Base-by-base conservation (phyloP, 2,797 vertebrate genomes). In the Scleropages formosus region DNA sequence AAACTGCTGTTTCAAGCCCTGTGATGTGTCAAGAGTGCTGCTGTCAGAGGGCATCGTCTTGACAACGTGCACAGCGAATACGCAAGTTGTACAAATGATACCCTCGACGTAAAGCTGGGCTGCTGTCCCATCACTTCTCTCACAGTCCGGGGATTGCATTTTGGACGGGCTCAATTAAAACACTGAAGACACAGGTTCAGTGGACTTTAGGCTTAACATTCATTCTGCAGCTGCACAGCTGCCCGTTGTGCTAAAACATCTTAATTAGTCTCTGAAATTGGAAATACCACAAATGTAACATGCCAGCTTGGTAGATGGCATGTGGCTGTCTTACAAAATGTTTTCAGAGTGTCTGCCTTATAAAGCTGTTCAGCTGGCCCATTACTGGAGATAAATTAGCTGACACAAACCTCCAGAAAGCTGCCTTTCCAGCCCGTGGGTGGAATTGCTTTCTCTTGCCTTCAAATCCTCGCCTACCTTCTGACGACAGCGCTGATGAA, bases 81-180 rank as follows among this genome's bases (percentile, higher is more conserved):
- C 31, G 27, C 10, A 13, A 59, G 27, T 11, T 31, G 20, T 60
- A 22, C 53, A 59, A 8, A 72, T 64, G 12, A n/a, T 15, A 24
- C 58, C 49, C 10, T 72, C 6, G 12, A 56, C 26, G 65, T 74
- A 27, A 49, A 27, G 73, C 73, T 26, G 56, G 47, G n/a, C 24
- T 49, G 18, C 56, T 22, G 69, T 39, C 46, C 13, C 12, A 46
- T 16, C 27, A 64, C 8, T 11, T 65, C 49, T 39, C 13, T 51
- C 31, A 68, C 31, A 26, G 44, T 24, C 8, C 16, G 1, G 2
- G 0, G 16, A 49, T 1, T 24, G 61, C 69, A 11, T 10, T 22
- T 47, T 15, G 20, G 31, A 39, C 31, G 31, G n/a, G 24, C 61
- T 18, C 47, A 78, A 58, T 80, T 75, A 82, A 77, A 80, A 39